Evolutionary conservation across 2,797 vertebrate genomes (phyloP), one percentile per base, ranked within the genome.

Genomic region (Pogoniulus pusillus): DNA sequence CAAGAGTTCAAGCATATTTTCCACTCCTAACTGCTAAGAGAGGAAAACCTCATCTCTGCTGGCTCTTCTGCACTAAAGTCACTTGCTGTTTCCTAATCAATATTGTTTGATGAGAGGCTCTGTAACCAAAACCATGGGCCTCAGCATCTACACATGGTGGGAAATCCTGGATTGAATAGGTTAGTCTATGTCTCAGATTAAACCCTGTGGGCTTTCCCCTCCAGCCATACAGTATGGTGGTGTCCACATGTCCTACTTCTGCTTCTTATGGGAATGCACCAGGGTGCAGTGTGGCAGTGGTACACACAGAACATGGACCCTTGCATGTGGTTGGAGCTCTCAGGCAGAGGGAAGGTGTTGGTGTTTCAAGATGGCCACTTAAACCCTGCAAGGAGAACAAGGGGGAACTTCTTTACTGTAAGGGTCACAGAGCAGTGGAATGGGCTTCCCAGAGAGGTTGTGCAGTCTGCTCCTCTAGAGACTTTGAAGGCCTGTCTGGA

Each of bases 291-390:
- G 94, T 98, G 82, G 91, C 92, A 0, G 95, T 96, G 45, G 96
- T 95, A 10, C 81, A 32, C 41, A 82, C 80, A 37, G 22, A 26
- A 15, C 10, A 13, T 2, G 91, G 92, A 27, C 47, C 81, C 26
- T 70, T 96, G n/a, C 97, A 95, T 1, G 60, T 98, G 69, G 97
- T 97, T 2, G 98, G 98, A 29, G 98, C 98, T 53, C 98, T 98
- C 8, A 91, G 96, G 18, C 94, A 98, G 89, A 4, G 98, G 98
- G 43, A 97, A 93, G 9, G 98, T 98, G 43, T 80, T 98, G 71
- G 93, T 98, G 68, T 97, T 98, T 79, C 80, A 86, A 65, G 85
- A 89, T 8, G 34, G 64, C 9, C 35, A 3, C 10, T 37, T 74
- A 54, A 39, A 70, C 57, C 47, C 93, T 98, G 29, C 85, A 85